These are phyloP conservation scores for Lycia hirtaria DNA, from an alignment of 2,888 invertebrate species.

Conservation along the genomic window DNA sequence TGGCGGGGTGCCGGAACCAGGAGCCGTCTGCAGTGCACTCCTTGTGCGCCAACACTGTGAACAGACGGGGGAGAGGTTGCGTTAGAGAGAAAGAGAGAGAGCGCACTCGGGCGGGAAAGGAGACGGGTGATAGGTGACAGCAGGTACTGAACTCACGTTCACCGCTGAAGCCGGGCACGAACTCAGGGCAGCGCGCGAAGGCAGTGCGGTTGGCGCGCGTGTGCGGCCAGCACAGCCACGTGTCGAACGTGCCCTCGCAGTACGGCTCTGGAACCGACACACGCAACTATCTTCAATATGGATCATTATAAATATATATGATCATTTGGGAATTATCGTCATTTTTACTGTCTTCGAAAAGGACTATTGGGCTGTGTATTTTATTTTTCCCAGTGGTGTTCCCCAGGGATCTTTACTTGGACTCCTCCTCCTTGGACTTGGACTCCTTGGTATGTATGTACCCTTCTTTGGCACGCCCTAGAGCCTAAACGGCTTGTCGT, in stretches of 20 bases:
- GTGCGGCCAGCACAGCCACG: constrained; percentile 92
- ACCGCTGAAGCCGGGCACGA: constrained; percentile 91
- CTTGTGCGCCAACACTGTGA: constrained; percentile 91
- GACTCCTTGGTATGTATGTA: too few relatives aligned
- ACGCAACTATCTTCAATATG: background rate
- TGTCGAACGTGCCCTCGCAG: constrained; percentile 92
- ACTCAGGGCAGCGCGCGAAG: constrained; percentile 89
- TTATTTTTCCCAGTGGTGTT: too few relatives aligned
- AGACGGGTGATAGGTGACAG: background rate
- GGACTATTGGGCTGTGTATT: too few relatives aligned
- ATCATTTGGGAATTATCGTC: too few relatives aligned
- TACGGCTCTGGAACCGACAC: constrained; percentile 77
- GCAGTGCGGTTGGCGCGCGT: constrained; percentile 89
- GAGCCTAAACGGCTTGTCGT: too few relatives aligned
- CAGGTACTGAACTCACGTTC: constrained; percentile 82
- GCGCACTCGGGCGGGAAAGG: background rate
- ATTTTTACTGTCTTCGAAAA: too few relatives aligned
- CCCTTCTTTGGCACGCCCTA: too few relatives aligned
- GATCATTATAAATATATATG: too few relatives aligned
- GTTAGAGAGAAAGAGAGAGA: background rate
- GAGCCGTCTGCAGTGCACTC: constrained; percentile 91
- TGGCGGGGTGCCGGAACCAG: constrained; percentile 93
- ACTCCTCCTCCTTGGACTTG: too few relatives aligned
- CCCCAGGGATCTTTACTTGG: too few relatives aligned
- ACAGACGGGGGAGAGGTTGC: background rate